Percentiles rank a stretch among this genome's conserved stretches.
Conservation (phyloP, 2,888 invertebrate genomes). For the Cephonodes hylas region DNA sequence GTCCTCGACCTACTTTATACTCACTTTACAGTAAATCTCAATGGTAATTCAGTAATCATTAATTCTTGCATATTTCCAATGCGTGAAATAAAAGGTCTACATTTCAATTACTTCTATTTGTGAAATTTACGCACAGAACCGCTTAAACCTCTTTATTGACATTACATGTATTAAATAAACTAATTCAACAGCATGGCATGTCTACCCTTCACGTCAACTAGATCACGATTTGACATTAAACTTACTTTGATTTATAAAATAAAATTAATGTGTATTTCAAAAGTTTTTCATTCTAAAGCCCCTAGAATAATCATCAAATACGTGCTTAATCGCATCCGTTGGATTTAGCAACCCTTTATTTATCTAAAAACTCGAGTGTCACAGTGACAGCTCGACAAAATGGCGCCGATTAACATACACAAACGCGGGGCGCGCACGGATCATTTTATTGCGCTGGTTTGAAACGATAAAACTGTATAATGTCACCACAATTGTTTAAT, state of each 20-base stretch:
- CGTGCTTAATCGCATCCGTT: slow-evolving; percentile 10
- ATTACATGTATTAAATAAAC: neutral
- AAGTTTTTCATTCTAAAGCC: neutral
- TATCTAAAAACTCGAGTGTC: slow-evolving; percentile 61
- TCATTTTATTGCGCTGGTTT: neutral
- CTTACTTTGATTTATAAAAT: neutral
- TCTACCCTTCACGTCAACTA: too few relatives aligned
- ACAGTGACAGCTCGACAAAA: slow-evolving; percentile 61
- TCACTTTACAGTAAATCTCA: too few relatives aligned
- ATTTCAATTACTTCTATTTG: too few relatives aligned
- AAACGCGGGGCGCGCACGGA: slow-evolving; percentile 18
- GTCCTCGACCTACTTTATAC: too few relatives aligned
- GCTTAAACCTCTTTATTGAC: too few relatives aligned
- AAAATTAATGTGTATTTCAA: neutral
- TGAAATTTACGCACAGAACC: too few relatives aligned
- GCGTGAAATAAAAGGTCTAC: too few relatives aligned
- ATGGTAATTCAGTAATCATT: neutral
- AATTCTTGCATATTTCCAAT: neutral
- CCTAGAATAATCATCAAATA: slow-evolving; percentile 30
- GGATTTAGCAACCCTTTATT: slow-evolving; percentile 56
- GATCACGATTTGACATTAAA: neutral
- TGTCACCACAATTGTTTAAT: neutral
- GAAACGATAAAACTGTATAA: neutral
- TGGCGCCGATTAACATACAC: slow-evolving; percentile 30
- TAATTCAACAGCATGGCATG: too few relatives aligned